These are phyloP conservation scores for Nasonovia ribisnigri DNA, from an alignment of 2,888 invertebrate genomes.

Conservation along the genomic window DNA sequence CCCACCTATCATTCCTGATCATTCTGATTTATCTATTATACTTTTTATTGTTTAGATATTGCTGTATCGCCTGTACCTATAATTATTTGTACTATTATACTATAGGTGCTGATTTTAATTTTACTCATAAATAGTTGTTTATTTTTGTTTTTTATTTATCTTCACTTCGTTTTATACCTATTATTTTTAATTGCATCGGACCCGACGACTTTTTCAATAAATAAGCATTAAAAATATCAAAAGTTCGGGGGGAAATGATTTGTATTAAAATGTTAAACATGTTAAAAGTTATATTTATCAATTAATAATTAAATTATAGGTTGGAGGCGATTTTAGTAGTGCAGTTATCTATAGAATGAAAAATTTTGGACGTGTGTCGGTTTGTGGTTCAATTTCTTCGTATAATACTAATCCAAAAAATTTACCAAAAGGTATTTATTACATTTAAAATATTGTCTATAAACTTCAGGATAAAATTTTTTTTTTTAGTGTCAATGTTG, in stretches of 20 bases:
- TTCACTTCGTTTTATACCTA: not conserved
- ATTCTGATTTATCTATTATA: not conserved
- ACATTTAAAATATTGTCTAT: not conserved
- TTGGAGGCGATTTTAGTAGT: constrained; percentile 78
- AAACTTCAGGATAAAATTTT: not conserved
- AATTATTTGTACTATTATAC: not conserved
- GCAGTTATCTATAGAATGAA: constrained; percentile 77
- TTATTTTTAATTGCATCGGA: not conserved
- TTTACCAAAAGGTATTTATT: constrained; percentile 71
- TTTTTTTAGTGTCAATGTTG: constrained; percentile 63
- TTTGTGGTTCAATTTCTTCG: constrained; percentile 77
- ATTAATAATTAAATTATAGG: constrained; percentile 71
- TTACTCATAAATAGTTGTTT: not conserved
- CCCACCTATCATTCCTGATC: not conserved
- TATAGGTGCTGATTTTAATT: not conserved
- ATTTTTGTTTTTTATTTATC: not conserved
- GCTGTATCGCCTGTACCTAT: not conserved
- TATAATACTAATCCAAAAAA: constrained; percentile 75
- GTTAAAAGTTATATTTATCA: not conserved
- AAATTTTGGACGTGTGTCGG: constrained; percentile 74
- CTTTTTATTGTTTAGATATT: not conserved
- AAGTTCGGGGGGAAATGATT: not conserved
- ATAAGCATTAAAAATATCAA: not conserved
- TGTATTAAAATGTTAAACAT: not conserved
- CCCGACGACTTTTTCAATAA: not conserved